A percentile compares a stretch with the other conserved stretches of the same genome.
Evolutionary conservation across 2,797 vertebrate genomes (phyloP).

Genomic region (Iguana delicatissima): DNA sequence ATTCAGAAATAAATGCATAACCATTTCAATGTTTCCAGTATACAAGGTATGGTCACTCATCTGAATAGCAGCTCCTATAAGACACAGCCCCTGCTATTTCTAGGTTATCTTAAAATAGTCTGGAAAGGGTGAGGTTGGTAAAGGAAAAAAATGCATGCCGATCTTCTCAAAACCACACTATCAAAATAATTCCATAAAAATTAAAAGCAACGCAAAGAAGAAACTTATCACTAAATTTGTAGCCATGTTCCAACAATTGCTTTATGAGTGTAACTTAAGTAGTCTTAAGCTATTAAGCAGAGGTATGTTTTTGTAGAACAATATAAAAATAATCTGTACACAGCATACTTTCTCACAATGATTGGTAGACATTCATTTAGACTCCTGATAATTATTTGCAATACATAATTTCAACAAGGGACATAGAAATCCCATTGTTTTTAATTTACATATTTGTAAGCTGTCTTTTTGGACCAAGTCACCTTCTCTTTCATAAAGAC

Average conservation of each 20-base stretch:
- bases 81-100: not conserved
- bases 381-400: constrained; percentile 1
- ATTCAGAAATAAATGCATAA: not conserved
- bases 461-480: not conserved
- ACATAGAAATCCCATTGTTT: not conserved
- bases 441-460: not conserved
- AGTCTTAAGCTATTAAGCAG: not conserved
- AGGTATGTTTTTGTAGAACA: not conserved
- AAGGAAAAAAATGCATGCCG: not conserved
- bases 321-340: not conserved
- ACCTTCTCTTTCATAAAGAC: not conserved
- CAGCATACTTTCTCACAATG: not conserved
- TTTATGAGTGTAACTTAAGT: constrained; percentile 6
- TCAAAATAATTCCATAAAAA: not conserved
- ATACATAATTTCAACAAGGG: constrained; percentile 1
- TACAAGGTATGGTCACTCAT: not conserved
- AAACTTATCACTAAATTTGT: not conserved
- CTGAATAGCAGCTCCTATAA: constrained; percentile 2
- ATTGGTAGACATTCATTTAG: not conserved
- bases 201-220: constrained; percentile 1
- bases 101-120: constrained; percentile 1
- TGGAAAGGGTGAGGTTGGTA: not conserved
- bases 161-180: not conserved
- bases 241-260: not conserved
- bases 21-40: not conserved